These are phyloP conservation scores for Platyscapa corneri DNA, from an alignment of 1,140 invertebrate species.

Conservation along the genomic window DNA sequence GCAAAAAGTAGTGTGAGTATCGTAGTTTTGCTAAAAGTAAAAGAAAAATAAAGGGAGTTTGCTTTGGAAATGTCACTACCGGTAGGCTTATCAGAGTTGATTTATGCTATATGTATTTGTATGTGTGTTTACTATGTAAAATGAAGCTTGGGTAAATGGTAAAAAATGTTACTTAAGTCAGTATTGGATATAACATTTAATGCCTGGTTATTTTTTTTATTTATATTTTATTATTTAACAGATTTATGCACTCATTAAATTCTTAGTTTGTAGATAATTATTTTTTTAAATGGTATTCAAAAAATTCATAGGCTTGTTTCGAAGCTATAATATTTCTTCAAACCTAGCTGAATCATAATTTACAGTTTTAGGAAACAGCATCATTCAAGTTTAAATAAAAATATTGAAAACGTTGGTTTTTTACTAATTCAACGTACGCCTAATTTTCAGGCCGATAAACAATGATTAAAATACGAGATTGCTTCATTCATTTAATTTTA, in stretches of 20 bases:
- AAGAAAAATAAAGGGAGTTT: constrained; percentile 10
- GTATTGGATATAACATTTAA: neutral
- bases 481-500: too few relatives aligned
- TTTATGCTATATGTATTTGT: constrained; percentile 5
- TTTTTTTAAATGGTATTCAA: too few relatives aligned
- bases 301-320: too few relatives aligned
- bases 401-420: too few relatives aligned
- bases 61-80: constrained; percentile 19
- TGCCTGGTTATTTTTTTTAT: neutral
- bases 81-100: constrained; percentile 17
- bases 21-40: constrained; percentile 16
- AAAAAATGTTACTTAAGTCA: neutral
- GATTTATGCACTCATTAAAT: neutral
- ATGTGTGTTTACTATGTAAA: neutral
- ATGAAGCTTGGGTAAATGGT: neutral
- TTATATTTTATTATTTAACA: neutral
- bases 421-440: too few relatives aligned
- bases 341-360: too few relatives aligned
- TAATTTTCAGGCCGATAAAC: too few relatives aligned
- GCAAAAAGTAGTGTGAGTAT: constrained; percentile 6
- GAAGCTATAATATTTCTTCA: too few relatives aligned
- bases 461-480: too few relatives aligned
- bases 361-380: too few relatives aligned
- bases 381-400: too few relatives aligned
- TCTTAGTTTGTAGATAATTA: neutral